phyloP scores from a whole-genome alignment of 2,888 invertebrate species.

The Drosophila pseudotakahashii region DNA sequence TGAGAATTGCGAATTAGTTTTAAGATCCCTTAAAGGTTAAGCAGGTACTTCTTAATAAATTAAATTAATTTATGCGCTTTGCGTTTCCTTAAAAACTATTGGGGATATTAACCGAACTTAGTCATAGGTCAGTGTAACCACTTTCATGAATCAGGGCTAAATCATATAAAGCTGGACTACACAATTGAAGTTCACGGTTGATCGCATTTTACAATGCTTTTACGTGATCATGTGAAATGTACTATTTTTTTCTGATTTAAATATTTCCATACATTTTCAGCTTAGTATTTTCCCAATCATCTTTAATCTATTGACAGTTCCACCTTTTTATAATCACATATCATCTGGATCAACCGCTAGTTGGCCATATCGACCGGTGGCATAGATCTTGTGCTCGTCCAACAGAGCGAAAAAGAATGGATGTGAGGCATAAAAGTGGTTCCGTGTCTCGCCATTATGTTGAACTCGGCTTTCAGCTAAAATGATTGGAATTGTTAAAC shows the following conservation, averaged over 20 bases:
- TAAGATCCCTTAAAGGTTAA: not conserved
- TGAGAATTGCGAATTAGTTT: not conserved
- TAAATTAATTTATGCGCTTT: not conserved
- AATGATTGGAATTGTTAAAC: not conserved
- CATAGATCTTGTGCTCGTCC: not conserved
- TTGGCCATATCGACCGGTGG: slow-evolving; percentile 11
- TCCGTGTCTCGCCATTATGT: not conserved
- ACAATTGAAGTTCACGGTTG: not conserved
- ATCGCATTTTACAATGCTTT: not conserved
- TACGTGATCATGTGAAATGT: not conserved
- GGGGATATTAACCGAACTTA: not conserved
- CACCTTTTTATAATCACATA: not conserved
- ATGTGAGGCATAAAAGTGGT: slow-evolving; percentile 12
- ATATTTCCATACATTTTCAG: no score
- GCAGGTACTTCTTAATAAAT: slow-evolving; percentile 11
- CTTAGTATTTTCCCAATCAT: no score
- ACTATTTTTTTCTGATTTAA: no score
- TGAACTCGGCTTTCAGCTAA: not conserved
- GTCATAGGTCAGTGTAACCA: not conserved
- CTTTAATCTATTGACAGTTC: no score
- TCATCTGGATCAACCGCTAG: slow-evolving; percentile 4
- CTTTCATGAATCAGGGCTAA: not conserved
- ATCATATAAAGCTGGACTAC: not conserved
- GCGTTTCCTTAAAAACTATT: not conserved
- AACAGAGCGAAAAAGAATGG: slow-evolving; percentile 17